phyloP scores from a whole-genome alignment of 2,113 vertebrate species.

The Limanda limanda region DNA sequence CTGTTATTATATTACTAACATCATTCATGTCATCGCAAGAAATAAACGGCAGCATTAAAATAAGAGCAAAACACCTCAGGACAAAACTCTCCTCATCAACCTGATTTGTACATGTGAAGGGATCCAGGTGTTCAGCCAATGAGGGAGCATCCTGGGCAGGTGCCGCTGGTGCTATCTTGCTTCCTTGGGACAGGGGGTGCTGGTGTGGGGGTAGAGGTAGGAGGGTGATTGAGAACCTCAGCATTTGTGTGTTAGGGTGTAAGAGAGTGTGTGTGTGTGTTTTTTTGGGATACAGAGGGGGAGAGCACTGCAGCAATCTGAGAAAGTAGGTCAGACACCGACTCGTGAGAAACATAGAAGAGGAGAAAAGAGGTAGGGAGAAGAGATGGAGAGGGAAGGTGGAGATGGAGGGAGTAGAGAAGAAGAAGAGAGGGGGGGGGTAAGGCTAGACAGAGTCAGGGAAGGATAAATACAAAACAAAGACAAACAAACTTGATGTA shows the following conservation, averaged over 20 bases:
- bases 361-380: constrained; percentile 63
- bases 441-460: neutral
- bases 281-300: constrained; percentile 66
- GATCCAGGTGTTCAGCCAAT: constrained; percentile 54
- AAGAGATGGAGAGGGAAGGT: constrained; percentile 46
- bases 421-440: constrained; percentile 8
- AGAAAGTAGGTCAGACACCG: constrained; percentile 80
- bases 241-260: constrained; percentile 36
- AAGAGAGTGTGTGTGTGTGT: constrained; percentile 43
- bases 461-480: neutral
- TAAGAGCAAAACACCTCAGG: constrained; percentile 32
- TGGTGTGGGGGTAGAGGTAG: constrained; percentile 33
- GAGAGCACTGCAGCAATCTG: constrained; percentile 77
- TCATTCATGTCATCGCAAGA: constrained; percentile 19
- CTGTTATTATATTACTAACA: constrained; percentile 6
- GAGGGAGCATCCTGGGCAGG: constrained; percentile 43
- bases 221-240: constrained; percentile 61
- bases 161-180: constrained; percentile 59
- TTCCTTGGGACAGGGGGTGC: constrained; percentile 47
- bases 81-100: constrained; percentile 37
- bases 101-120: constrained; percentile 50
- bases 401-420: constrained; percentile 14
- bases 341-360: constrained; percentile 64
- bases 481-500: neutral
- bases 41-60: constrained; percentile 20